Conservation (phyloP, 2,113 vertebrate genomes). For the Tiliqua scincoides region DNA sequence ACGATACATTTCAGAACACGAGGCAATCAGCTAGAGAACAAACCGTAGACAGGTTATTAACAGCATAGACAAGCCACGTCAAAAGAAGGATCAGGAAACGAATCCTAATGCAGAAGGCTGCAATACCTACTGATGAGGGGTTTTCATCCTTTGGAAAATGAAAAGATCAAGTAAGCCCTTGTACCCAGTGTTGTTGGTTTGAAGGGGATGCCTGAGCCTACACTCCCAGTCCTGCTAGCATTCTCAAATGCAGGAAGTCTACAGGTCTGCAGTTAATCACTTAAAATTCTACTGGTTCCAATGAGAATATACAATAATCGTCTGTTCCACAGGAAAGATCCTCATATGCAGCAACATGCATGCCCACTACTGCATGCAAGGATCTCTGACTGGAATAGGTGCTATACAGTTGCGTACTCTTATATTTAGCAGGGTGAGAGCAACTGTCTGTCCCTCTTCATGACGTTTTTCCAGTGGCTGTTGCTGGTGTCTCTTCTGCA, state of each 20-base stretch:
- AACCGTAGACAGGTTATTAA: conserved; percentile 5
- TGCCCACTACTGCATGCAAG: neutral
- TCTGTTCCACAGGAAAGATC: neutral
- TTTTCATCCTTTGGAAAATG: neutral
- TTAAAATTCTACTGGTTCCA: neutral
- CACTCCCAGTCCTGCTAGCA: neutral
- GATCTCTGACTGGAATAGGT: neutral
- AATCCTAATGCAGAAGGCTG: neutral
- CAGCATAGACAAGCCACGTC: neutral
- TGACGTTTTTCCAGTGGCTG: no score
- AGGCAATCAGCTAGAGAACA: conserved; percentile 22
- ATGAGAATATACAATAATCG: neutral
- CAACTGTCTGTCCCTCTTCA: no score
- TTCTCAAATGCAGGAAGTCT: neutral
- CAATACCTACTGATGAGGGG: neutral
- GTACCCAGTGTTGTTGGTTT: neutral
- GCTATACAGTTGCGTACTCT: no score
- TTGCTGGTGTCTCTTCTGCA: no score
- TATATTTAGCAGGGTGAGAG: no score
- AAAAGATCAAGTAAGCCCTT: neutral
- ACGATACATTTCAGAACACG: conserved; percentile 10
- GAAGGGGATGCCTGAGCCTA: no score
- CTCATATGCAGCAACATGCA: no score
- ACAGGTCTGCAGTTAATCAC: neutral
- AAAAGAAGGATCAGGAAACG: neutral